phyloP scores from a whole-genome alignment of 2,797 vertebrate species.

The Valencia hispanica region DNA sequence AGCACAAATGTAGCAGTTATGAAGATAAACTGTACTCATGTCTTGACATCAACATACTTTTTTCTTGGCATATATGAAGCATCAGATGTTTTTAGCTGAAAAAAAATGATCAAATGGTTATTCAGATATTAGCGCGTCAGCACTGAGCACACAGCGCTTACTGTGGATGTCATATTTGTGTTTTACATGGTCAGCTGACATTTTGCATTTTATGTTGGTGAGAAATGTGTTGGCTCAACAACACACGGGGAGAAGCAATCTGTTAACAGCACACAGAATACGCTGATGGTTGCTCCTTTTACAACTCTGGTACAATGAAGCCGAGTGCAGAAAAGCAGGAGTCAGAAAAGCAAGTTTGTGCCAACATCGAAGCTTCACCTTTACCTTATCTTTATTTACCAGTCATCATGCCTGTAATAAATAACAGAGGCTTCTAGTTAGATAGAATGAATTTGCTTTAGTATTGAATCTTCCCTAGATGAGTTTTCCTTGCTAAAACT shows the following conservation, averaged over 20 bases:
- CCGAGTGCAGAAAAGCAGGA: not conserved
- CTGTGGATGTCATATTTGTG: not conserved
- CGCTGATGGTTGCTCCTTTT: constrained; percentile 23
- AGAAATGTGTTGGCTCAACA: constrained; percentile 35
- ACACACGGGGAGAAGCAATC: not conserved
- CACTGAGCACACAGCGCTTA: not conserved
- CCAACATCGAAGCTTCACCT: not conserved
- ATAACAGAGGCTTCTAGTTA: not conserved
- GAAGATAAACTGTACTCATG: not conserved
- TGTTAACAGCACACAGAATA: constrained; percentile 49
- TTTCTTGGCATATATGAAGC: not conserved
- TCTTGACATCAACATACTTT: not conserved
- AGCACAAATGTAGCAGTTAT: not conserved
- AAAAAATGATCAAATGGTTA: not conserved
- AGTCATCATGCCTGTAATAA: not conserved
- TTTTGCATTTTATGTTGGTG: constrained; percentile 29
- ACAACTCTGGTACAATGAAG: constrained; percentile 17
- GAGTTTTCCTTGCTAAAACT: not conserved
- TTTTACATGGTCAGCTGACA: constrained; percentile 6
- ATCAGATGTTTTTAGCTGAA: constrained; percentile 5
- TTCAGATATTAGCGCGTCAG: not conserved
- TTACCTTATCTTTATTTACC: constrained; percentile 3
- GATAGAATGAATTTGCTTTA: constrained; percentile 2
- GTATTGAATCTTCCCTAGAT: not conserved
- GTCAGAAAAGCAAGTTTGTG: not conserved